Evolutionary conservation across 2,113 vertebrate genomes (phyloP).

Genomic region (Carlito syrichta): DNA sequence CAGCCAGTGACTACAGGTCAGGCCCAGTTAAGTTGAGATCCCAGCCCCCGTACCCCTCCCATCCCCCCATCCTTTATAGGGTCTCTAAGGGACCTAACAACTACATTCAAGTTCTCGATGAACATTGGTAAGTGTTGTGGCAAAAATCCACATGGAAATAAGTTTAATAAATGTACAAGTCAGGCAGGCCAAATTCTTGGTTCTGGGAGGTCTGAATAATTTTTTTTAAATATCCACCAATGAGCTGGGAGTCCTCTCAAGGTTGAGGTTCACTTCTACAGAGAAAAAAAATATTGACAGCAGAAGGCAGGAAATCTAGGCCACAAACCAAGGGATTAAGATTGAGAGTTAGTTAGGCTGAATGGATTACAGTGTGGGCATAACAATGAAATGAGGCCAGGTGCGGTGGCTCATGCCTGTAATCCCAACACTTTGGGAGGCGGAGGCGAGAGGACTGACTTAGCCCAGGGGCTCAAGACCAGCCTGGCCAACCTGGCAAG

Average conservation of each 20-base stretch:
- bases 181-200: neutral
- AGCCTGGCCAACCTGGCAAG: no score
- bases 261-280: neutral
- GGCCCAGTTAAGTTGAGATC: neutral
- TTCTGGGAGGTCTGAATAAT: neutral
- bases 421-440: no score
- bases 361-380: neutral
- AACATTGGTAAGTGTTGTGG: neutral
- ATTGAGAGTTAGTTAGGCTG: neutral
- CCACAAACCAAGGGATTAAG: neutral
- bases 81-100: neutral
- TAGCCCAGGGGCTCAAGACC: no score
- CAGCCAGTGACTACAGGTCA: neutral
- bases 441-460: no score
- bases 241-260: neutral
- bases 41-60: accelerated
- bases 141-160: constrained; percentile 9
- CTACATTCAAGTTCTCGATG: neutral
- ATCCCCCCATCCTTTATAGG: neutral
- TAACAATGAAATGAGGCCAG: neutral
- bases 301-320: neutral
- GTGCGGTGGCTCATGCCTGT: no score
- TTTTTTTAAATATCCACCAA: no score
- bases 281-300: neutral
- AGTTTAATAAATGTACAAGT: neutral